phyloP scores from a whole-genome alignment of 2,888 invertebrate species.

The Harpagoxenus sublaevis region DNA sequence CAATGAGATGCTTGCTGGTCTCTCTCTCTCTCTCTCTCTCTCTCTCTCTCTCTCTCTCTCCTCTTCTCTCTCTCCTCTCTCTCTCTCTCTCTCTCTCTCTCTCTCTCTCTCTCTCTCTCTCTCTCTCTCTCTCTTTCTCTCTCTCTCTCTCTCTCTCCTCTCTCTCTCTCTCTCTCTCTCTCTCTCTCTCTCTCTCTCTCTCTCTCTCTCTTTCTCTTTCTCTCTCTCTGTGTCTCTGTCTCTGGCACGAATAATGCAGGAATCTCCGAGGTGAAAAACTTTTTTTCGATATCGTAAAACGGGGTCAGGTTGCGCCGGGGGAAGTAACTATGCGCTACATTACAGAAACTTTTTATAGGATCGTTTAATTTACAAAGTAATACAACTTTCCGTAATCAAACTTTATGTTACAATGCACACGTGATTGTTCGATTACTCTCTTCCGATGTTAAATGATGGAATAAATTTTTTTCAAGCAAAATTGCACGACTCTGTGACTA shows the following conservation, averaged over 20 bases:
- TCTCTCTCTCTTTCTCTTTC: not conserved
- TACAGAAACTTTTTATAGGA: slow-evolving; percentile 12
- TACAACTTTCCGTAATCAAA: slow-evolving; percentile 34
- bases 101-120: not conserved
- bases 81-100: not conserved
- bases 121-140: not conserved
- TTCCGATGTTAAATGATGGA: slow-evolving; percentile 17
- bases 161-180: not conserved
- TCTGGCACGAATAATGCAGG: slow-evolving; percentile 29
- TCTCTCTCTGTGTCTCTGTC: not conserved
- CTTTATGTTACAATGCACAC: slow-evolving; percentile 14
- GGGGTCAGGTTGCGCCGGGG: slow-evolving; percentile 11
- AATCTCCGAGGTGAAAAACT: slow-evolving; percentile 32
- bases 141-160: not conserved
- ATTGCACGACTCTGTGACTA: not conserved
- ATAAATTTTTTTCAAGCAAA: not conserved
- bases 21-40: not conserved
- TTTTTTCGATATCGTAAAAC: slow-evolving; percentile 39
- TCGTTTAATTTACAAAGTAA: slow-evolving; percentile 32
- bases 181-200: not conserved
- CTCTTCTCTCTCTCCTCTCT: not conserved
- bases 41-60: not conserved
- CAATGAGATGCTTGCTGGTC: not conserved
- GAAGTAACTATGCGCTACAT: not conserved
- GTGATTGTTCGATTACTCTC: slow-evolving; percentile 31